Percentiles rank a stretch among this genome's conserved stretches.
Evolutionary conservation across 2,888 invertebrate species (phyloP).

Genomic region (Petrophora chlorosata): DNA sequence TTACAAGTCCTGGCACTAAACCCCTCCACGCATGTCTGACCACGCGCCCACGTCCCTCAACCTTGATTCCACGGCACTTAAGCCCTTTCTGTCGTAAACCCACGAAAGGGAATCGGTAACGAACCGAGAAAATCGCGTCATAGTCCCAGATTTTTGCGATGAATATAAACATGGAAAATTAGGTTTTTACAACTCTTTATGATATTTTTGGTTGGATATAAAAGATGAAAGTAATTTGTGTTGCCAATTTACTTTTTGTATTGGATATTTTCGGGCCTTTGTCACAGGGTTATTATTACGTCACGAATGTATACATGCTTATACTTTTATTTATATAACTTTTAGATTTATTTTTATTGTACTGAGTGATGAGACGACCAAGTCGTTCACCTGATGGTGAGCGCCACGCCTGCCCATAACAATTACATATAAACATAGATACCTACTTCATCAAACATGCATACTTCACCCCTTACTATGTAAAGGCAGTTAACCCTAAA

Average conservation of each 20-base stretch:
- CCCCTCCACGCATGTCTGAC: slow-evolving; percentile 16
- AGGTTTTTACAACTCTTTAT: slow-evolving; percentile 11
- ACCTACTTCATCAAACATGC: not conserved
- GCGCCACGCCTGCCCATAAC: not conserved
- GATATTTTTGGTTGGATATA: not conserved
- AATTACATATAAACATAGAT: not conserved
- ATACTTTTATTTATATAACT: not conserved
- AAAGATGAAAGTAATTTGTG: slow-evolving; percentile 8
- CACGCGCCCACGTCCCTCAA: slow-evolving; percentile 7
- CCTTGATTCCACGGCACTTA: not conserved
- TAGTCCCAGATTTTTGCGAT: slow-evolving; percentile 23
- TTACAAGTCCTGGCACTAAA: slow-evolving; percentile 11
- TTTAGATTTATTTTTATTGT: not conserved
- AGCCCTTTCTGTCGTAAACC: slow-evolving; percentile 17
- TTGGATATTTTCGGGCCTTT: not conserved
- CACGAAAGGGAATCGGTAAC: slow-evolving; percentile 22
- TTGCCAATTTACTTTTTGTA: not conserved
- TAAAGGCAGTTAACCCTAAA: slow-evolving; percentile 21
- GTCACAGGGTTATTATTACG: not conserved
- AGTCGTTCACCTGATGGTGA: too few species aligned
- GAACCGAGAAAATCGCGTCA: slow-evolving; percentile 26
- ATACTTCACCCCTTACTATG: not conserved
- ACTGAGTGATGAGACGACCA: too few species aligned
- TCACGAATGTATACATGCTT: not conserved
- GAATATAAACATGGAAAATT: slow-evolving; percentile 20